Base-by-base conservation (phyloP, 2,888 invertebrate genomes). In the Abscondita cerata region DNA sequence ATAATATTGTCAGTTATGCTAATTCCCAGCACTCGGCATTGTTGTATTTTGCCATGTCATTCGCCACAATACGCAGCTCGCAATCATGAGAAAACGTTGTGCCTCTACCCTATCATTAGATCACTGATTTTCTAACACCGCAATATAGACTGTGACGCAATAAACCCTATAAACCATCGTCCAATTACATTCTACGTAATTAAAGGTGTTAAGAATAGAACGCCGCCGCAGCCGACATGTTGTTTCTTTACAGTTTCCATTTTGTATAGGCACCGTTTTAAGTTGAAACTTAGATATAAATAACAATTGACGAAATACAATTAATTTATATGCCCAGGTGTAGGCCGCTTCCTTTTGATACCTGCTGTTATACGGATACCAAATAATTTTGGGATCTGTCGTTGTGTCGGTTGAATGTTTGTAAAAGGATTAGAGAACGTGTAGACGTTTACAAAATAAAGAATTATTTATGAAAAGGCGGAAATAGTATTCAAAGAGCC, bases 391-490 rank as follows among this genome's bases (percentile, higher is more conserved):
- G 51, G 52, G 57, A 62, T 57, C 52, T 62, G 57, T 62, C 62
- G 62, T 58, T 51, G 59, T 59, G 52, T 54, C 54, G 65, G 62
- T 57, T 62, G 58, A 52, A 53, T 64, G 56, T 54, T 59, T 66
- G 64, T 68, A 66, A 66, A 60, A 59, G 68, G 68, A 68, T 68
- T 68, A 68, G 61, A 54, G 57, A 62, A 64, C 65, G 66, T 61
- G 59, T 62, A 66, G 68, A 64, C 68, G 67, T 68, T 68, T 68
- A 68, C 68, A 68, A 68, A 68, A 68, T 68, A 68, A 68, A 68
- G 68, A 67, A 67, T 68, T 68, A 68, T 68, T 68, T 63, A 68
- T 67, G 65, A 65, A 67, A 68, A 67, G 63, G 64, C 66, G 68
- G 66, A 65, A 67, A 64, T 51, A 58, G 54, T 34, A 48, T 55